Evolutionary conservation across 2,888 invertebrate species (phyloP), one percentile per base, ranked within the genome.

Genomic region (Cheiracanthium punctorium): DNA sequence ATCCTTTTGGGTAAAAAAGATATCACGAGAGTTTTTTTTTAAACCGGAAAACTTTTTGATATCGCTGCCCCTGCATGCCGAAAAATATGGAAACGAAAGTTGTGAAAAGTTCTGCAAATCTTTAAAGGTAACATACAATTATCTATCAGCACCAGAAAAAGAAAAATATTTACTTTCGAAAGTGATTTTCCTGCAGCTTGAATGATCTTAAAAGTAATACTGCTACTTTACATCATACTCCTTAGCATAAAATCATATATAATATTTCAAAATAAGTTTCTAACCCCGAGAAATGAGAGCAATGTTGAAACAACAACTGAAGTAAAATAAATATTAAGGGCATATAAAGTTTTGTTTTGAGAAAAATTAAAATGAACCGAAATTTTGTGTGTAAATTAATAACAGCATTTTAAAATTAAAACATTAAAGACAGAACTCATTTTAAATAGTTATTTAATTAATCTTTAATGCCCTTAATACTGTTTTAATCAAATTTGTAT

Each of bases 301-400:
- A 24, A 58, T 58, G 58, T 58, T 58, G 58, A 58, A 58, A 24
- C 58, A 58, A 58, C 58, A 24, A 58, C 58, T 24, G 58, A 58
- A 58, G 58, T 58, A 58, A 58, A 58, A 17, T 58, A 24, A 58
- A 58, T 17, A 24, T 24, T 24, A 58, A 58, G 58, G 58, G 58
- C 58, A 58, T 58, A 58, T 1, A 24, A 24, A 24, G 1, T 17
- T 58, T 48, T n/a, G n/a, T n/a, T n/a, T n/a, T n/a, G n/a, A n/a
- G n/a, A n/a, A n/a, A n/a, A n/a, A n/a, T n/a, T n/a, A n/a, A n/a
- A n/a, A n/a, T n/a, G n/a, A n/a, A n/a, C n/a, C n/a, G n/a, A n/a
- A n/a, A n/a, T n/a, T n/a, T n/a, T n/a, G n/a, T n/a, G n/a, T n/a
- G n/a, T n/a, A n/a, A n/a, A n/a, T n/a, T n/a, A n/a, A n/a, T n/a